Base-by-base conservation (phyloP, 1,140 invertebrate species). In the Drosophila bocqueti region DNA sequence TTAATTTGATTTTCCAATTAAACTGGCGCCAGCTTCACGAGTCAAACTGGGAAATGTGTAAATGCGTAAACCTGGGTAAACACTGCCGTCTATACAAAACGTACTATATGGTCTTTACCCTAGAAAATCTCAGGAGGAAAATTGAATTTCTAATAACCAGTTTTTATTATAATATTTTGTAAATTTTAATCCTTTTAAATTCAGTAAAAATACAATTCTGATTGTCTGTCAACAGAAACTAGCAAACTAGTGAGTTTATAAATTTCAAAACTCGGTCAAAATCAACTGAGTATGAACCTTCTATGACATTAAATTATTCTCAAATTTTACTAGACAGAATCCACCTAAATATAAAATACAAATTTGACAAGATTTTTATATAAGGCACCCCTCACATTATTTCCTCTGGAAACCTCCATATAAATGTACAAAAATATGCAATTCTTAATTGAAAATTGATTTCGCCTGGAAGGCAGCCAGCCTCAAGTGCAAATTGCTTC, bases 371-470 rank as follows among this genome's bases (percentile, higher is more conserved):
- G 9, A 0, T 11, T 34, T 34, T 34, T 11, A 34, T 34, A 11
- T 1, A 11, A 34, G 8, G 2, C 0, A n/a, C 2, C 9, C 2
- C 9, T 0, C 26, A 2, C 18, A n/a, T 0, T 2, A 3, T 15
- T 16, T 55, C 3, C 54, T 26, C 6, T 40, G 54, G 54, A 57
- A 31, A 31, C 4, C 2, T 10, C 46, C 61, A 7, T 49, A 34
- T 42, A 42, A 26, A 42, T 64, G 49, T 67, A 75, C 62, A 76
- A 85, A 87, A 79, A 87, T 83, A 83, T 86, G 60, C 63, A 60
- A 83, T 77, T 83, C 71, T 83, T 80, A 83, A 83, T 87, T 76
- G 83, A 79, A 83, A 86, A 83, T 79, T 58, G 66, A 67, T 69
- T 89, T 79, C 57, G 58, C 54, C 58, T 61, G 50, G 45, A 54